Conservation (phyloP, 1,140 invertebrate genomes). For the Drosophila melanica region DNA sequence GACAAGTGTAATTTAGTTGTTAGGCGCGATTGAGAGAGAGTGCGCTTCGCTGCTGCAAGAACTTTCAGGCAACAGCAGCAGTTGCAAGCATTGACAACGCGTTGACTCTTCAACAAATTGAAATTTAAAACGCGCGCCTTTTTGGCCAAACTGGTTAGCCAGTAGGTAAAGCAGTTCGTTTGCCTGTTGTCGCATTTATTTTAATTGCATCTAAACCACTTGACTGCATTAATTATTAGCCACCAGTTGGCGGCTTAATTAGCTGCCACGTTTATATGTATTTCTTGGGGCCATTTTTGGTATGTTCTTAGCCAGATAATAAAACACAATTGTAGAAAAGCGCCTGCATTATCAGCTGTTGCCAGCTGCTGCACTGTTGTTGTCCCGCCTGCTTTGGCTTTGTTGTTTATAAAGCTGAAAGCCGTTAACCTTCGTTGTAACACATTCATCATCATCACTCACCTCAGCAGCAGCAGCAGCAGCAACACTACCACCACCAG, state of each 20-base stretch:
- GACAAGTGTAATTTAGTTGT: slow-evolving; percentile 83
- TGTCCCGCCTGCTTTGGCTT: slow-evolving; percentile 13
- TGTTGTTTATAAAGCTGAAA: slow-evolving; percentile 79
- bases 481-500: not conserved
- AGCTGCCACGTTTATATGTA: slow-evolving; percentile 32
- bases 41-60: slow-evolving; percentile 27
- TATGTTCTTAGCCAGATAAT: slow-evolving; percentile 18
- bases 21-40: slow-evolving; percentile 36
- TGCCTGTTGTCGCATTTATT: slow-evolving; percentile 77
- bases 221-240: slow-evolving; percentile 69
- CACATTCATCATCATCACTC: slow-evolving; percentile 83
- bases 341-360: slow-evolving; percentile 60
- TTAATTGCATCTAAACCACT: slow-evolving; percentile 74
- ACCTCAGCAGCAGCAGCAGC: slow-evolving; percentile 61
- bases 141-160: slow-evolving; percentile 62
- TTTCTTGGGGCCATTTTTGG: not conserved
- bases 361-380: slow-evolving; percentile 19
- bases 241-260: slow-evolving; percentile 77
- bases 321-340: slow-evolving; percentile 40
- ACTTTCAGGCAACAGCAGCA: slow-evolving; percentile 45
- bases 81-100: slow-evolving; percentile 61
- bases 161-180: slow-evolving; percentile 46
- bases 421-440: slow-evolving; percentile 83
- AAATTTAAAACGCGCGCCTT: slow-evolving; percentile 76
- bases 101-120: slow-evolving; percentile 78